Base-by-base conservation (phyloP, 2,888 invertebrate genomes). In the Operophtera brumata region DNA sequence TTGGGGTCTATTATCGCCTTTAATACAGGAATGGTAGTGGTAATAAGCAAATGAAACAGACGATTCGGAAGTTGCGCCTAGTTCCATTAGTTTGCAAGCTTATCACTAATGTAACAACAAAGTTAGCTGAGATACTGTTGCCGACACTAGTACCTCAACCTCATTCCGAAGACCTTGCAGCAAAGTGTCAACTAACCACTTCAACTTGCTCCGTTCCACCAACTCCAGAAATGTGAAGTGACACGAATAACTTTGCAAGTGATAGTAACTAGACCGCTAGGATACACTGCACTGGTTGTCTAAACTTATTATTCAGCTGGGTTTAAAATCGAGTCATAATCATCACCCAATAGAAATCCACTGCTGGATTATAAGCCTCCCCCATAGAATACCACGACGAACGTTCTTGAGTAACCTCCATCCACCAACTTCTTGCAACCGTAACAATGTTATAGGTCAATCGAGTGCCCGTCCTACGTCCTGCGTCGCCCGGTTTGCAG, bases 151-250 rank as follows among this genome's bases (percentile, higher is more conserved):
- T 77, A 82, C 81, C 84, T 77, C 66, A 69, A 82, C 81, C 84
- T 77, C 66, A 69, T 67, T 66, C 64, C 70, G 65, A 75, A 75
- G 78, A 79, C 80, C 84, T 78, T 75, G 79, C 78, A 80, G 80
- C 82, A 79, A 82, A 82, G 77, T 84, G 77, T 80, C 82, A 82
- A 74, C 77, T 73, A 78, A 77, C 77, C 77, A 74, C 75, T 82
- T 75, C 77, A 75, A 80, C 75, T 79, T 69, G 67, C 71, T 64
- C 71, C 62, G 66, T 67, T 71, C 62, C 66, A 48, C 61, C 59
- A 73, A 77, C 74, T 77, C 66, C 55, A 61, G 71, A 70, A 71
- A 77, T 72, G 71, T 70, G 67, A 70, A 73, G 74, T 74, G 77
- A 75, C 78, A 74, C 71, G 76, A 79, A 80, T 81, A 82, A 80